Evolutionary conservation across 2,113 vertebrate species (phyloP), one percentile per base, ranked within the genome.

Genomic region (Himantopus leucocephalus): DNA sequence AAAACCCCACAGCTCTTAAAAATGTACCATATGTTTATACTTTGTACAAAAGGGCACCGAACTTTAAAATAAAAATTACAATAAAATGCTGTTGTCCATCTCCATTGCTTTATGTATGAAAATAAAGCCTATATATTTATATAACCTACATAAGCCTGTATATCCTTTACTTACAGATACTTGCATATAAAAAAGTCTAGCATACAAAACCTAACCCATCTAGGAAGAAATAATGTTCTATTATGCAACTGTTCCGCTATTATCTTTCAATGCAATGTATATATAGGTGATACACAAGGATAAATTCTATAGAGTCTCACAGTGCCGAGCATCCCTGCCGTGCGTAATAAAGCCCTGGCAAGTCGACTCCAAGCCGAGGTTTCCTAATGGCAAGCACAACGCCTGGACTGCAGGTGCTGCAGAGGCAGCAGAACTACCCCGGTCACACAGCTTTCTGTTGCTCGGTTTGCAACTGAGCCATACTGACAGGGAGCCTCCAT

Each of bases 201-300:
- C 29, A 58, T 2, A 70, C 32, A 32, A 59, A 90, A 68, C 23
- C 45, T 37, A 72, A 79, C 59, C 81, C 62, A 67, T 24, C 74
- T 26, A 56, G 73, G 75, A 89, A 77, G 80, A 29, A 81, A 74
- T 43, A 6, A 3, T 34, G 41, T 18, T 87, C 74, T 79, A 72
- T 97, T 96, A 97, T 1, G 93, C 94, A 97, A 97, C 74, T 3
- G 8, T 77, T 90, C 87, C 82, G n/a, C 66, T 90, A 2, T 53
- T 20, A 5, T 34, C 86, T 68, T 3, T 45, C 58, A 71, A 27
- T 58, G 21, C 17, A 9, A 35, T 2, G 10, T 24, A 56, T 8
- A 9, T 18, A 29, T 3, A 55, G 32, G 34, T n/a, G 63, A 59
- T 2, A 3, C 3, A 48, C 10, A 30, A n/a, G 91, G 72, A 37